Evolutionary conservation across 2,888 invertebrate genomes (phyloP), one percentile per base, ranked within the genome.

Genomic region (Epistrophe grossulariae): DNA sequence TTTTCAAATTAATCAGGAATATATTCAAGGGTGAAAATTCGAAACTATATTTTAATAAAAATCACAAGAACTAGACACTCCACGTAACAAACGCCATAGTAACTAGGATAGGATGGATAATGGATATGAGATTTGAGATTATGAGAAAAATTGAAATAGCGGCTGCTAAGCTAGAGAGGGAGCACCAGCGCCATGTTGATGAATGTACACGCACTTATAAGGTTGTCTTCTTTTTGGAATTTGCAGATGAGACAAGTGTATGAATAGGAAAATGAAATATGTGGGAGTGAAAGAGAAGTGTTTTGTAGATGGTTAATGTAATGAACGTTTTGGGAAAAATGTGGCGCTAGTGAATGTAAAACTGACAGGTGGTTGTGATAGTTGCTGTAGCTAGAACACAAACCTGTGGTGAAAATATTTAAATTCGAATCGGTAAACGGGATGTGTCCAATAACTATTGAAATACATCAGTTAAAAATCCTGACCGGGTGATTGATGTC

Each of bases 31-130:
- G 57, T 70, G 55, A 68, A 74, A 79, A 70, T 17, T 74, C 7
- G 28, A 57, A 57, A 79, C 70, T 15, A 52, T 24, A 70, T 60
- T 55, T 57, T 57, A 81, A n/a, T 31, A 84, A 74, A 52, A 79
- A 79, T 80, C 76, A 88, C 76, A 76, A 85, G 74, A 73, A 87
- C 79, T 28, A 83, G 79, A 83, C 78, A 85, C 84, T 88, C 88
- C 88, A 88, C 88, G 88, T 88, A 88, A 88, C 83, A 80, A 88
- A 85, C 85, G 88, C 88, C 88, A 88, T 88, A 88, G 83, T 85
- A 88, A 84, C 83, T 88, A 76, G 68, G 78, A 66, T 88, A 76
- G 68, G 78, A 66, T 84, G 55, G 55, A 55, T 55, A n/a, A 24
- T 24, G 24, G n/a, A n/a, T n/a, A 40, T 62, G 38, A 60, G 45